Conservation (phyloP, 2,113 vertebrate species). For the Oreochromis aureus region DNA sequence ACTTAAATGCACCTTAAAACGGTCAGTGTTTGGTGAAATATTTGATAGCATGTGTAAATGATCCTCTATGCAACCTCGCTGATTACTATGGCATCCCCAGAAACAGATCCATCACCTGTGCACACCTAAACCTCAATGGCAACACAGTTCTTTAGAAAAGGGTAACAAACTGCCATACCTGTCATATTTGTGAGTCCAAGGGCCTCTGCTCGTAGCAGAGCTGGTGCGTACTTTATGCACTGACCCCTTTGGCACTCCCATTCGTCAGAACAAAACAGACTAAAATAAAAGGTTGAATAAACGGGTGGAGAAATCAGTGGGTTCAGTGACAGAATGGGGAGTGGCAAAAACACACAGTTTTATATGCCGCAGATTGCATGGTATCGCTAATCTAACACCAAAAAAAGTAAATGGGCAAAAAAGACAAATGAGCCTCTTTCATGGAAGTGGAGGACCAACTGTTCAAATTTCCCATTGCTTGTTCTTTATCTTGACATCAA, state of each 20-base stretch:
- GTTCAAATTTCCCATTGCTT: not conserved
- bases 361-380: not conserved
- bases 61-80: not conserved
- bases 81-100: slow-evolving; percentile 29
- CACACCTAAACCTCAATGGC: not conserved
- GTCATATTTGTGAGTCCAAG: slow-evolving; percentile 39
- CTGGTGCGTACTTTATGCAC: not conserved
- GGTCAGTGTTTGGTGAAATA: slow-evolving; percentile 1
- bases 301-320: not conserved
- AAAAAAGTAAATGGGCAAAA: not conserved
- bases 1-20: not conserved
- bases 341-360: slow-evolving; percentile 40
- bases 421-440: not conserved
- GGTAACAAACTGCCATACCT: slow-evolving; percentile 34
- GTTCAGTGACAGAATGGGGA: not conserved
- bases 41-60: slow-evolving; percentile 35
- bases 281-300: slow-evolving; percentile 4
- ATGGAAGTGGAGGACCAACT: not conserved
- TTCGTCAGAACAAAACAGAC: slow-evolving; percentile 53
- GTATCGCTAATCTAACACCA: not conserved
- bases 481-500: not conserved
- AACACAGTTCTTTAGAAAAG: slow-evolving; percentile 24
- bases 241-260: slow-evolving; percentile 10
- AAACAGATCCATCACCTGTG: slow-evolving; percentile 61
- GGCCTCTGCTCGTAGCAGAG: not conserved